phyloP scores from a whole-genome alignment of 2,113 vertebrate species.

The Cyanistes caeruleus region DNA sequence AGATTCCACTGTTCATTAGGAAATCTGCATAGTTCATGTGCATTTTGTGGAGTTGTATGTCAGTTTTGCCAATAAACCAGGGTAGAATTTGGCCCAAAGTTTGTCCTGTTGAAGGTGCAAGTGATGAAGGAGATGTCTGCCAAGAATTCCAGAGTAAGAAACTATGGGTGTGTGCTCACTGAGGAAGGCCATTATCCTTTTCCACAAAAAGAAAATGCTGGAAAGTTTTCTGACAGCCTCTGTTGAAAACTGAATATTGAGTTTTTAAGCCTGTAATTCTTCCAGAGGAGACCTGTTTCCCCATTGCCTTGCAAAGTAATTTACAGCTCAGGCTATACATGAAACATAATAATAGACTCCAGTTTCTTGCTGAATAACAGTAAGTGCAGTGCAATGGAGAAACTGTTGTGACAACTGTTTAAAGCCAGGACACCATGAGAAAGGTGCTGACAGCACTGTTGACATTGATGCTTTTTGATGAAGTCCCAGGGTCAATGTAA shows the following conservation, averaged over 20 bases:
- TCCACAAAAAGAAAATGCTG: neutral
- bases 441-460: neutral
- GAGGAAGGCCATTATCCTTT: neutral
- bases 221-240: neutral
- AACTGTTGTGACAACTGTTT: neutral
- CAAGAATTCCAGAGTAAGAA: neutral
- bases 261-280: neutral
- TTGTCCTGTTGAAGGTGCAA: neutral
- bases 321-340: neutral
- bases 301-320: neutral
- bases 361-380: neutral
- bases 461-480: neutral
- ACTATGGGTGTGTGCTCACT: accelerated
- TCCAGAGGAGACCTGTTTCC: neutral
- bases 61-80: neutral
- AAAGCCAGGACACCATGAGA: neutral
- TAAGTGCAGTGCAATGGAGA: neutral
- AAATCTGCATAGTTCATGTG: neutral
- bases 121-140: neutral
- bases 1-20: neutral
- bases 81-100: neutral
- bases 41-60: neutral
- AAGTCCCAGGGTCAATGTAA: neutral
- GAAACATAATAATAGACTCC: neutral
- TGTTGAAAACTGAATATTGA: neutral